Evolutionary conservation across 2,888 invertebrate genomes (phyloP).

Genomic region (Eristalis pertinax): DNA sequence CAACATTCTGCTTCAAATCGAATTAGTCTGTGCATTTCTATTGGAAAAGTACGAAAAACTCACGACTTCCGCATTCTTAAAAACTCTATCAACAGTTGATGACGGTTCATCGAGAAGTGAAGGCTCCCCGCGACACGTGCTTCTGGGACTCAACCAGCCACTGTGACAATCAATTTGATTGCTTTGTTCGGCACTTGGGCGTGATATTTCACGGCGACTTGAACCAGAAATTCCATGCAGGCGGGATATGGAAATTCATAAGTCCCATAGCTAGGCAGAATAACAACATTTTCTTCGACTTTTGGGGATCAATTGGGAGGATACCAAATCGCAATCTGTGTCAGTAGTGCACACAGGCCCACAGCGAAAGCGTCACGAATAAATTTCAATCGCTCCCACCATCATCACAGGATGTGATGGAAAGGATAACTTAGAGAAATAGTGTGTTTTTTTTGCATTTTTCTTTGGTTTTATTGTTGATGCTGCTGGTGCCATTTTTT

Average conservation of each 20-base stretch:
- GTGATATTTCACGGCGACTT: conserved; percentile 43
- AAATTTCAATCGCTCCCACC: conserved; percentile 13
- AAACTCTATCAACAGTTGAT: neutral
- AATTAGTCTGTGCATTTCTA: conserved; percentile 12
- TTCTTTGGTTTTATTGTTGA: neutral
- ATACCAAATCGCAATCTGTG: conserved; percentile 40
- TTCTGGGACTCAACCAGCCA: neutral
- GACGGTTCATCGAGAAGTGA: neutral
- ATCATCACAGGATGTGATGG: conserved; percentile 4
- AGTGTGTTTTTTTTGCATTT: neutral
- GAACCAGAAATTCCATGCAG: conserved; percentile 9
- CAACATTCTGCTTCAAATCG: neutral
- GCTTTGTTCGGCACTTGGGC: conserved; percentile 54
- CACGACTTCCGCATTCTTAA: neutral
- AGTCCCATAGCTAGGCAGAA: conserved; percentile 21
- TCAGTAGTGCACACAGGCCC: conserved; percentile 9
- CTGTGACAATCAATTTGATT: conserved; percentile 58
- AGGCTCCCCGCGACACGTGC: too few relatives aligned
- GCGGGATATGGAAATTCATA: conserved; percentile 28
- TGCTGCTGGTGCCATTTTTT: neutral
- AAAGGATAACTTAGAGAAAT: conserved; percentile 27
- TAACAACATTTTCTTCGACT: conserved; percentile 49
- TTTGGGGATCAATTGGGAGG: conserved; percentile 39
- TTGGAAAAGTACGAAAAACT: neutral
- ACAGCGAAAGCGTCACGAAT: conserved; percentile 34